Base-by-base conservation (phyloP, 2,797 vertebrate genomes). In the Bufotes viridis region DNA sequence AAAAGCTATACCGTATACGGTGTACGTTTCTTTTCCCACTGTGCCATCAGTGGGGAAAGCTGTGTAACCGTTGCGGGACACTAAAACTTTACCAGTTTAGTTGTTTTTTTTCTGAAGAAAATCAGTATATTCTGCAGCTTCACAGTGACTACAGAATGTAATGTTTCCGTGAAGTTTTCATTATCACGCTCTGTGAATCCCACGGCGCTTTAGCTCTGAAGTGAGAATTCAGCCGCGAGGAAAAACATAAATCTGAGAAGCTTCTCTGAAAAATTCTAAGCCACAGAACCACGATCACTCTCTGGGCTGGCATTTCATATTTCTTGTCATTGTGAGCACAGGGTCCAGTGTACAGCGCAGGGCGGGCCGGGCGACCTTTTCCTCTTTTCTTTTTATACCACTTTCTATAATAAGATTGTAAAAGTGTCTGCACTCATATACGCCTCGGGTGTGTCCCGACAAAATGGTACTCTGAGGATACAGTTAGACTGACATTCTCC, bases 121-220 rank as follows among this genome's bases (percentile, higher is more conserved):
- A 76, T 51, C 17, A 17, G 53, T 78, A 78, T 55, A 78, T 78
- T 65, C 60, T 65, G 58, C 53, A 55, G 74, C 42, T 85, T 78
- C 7, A 14, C 26, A 67, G 74, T 67, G 84, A 65, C 34, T 1
- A 67, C 29, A 78, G 60, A 85, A 85, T 78, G 67, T 67, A 78
- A 76, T 22, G 65, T 78, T 63, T 85, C 63, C 6, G 58, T 78
- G 83, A 78, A 76, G 74, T 78, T 78, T 85, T 85, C 74, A 67
- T 85, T 65, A 67, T 85, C 60, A 20, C 58, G 10, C 34, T 78
- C 57, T 85, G 72, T 65, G 58, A 78, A 65, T 67, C 42, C 74
- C 84, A n/a, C n/a, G 22, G 84, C 74, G 17, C 42, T 85, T 29
- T 53, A 63, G 42, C 58, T 65, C 34, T 49, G 72, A 85, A 85